Evolutionary conservation across 2,797 vertebrate genomes (phyloP), one percentile per base, ranked within the genome.

Genomic region (Jordanella pulchra): DNA sequence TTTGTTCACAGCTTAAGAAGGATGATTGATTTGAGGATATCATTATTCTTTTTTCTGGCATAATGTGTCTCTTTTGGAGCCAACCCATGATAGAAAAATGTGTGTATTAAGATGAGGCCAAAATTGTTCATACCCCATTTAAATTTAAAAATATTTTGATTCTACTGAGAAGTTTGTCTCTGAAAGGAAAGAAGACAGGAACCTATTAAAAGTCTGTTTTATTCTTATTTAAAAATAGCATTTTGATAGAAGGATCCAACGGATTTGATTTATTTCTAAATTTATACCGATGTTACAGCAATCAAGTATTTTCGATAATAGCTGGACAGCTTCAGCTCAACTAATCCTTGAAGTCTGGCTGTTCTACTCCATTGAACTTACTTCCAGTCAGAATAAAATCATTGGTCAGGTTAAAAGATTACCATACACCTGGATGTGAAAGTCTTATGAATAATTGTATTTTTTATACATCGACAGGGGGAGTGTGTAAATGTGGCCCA

Each of bases 1-100:
- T 68, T 71, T 77, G 39, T 72, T 66, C 23, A 45, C 10, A 15
- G 32, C 73, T 75, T 70, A 84, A 81, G 67, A 79, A 75, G 30
- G 76, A 65, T 65, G 76, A 28, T 67, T 79, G 73, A 82, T 86
- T 77, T 78, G 39, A 65, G 67, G 69, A 64, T 66, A 47, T 47
- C 25, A 25, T 13, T 23, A 42, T 12, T 28, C 50, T 76, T 71
- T 67, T 75, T 75, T n/a, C n/a, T 55, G 30, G 12, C 70, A 53
- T 80, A 81, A 79, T 65, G 53, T 15, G 35, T 25, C 17, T 73
- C 30, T 35, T 13, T 28, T 27, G 18, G 50, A 69, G 56, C 51
- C 78, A 63, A 70, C 67, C 42, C 27, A n/a, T 69, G 71, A 76
- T 51, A 70, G 44, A 50, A 48, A 17, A 25, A 44, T 75, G 35